A percentile compares a stretch with the other conserved stretches of the same genome.
Conservation (phyloP, 2,797 vertebrate genomes). For the Valencia hispanica region DNA sequence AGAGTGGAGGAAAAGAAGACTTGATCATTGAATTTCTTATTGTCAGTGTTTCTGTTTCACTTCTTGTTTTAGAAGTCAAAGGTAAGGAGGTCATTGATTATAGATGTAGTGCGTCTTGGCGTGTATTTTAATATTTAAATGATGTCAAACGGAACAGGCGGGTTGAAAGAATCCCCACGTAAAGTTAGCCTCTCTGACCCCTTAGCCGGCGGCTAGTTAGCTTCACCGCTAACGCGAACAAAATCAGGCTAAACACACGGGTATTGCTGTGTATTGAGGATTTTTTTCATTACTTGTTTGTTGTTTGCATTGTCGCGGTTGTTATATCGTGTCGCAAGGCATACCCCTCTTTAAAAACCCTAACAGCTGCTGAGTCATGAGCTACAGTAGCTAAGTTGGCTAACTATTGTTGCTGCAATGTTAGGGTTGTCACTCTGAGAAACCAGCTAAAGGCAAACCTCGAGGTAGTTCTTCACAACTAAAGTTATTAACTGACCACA, state of each 20-base stretch:
- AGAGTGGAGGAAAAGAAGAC: conserved; percentile 65
- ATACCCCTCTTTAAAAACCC: conserved; percentile 2
- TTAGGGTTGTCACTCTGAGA: conserved; percentile 33
- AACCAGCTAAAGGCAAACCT: background rate
- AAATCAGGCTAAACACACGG: conserved; percentile 40
- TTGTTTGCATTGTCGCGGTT: conserved; percentile 3
- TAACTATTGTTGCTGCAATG: conserved; percentile 64
- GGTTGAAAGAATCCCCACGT: conserved; percentile 42
- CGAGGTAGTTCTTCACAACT: background rate
- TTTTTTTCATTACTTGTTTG: conserved; percentile 30
- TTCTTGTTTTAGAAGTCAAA: conserved; percentile 58
- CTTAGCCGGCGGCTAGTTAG: conserved; percentile 54
- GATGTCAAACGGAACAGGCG: conserved; percentile 44
- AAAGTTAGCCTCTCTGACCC: conserved; percentile 66
- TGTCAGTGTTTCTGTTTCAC: conserved; percentile 42
- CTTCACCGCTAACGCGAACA: conserved; percentile 66
- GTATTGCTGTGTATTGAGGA: background rate
- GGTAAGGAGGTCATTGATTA: conserved; percentile 66
- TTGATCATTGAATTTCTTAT: conserved; percentile 72
- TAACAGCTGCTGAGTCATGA: conserved; percentile 84
- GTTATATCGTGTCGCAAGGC: background rate
- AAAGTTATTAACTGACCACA: background rate
- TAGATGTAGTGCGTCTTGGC: conserved; percentile 11
- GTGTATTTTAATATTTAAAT: conserved; percentile 21
- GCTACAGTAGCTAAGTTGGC: conserved; percentile 68